Conservation (phyloP, 2,113 vertebrate species). For the Ceyx margarethae region DNA sequence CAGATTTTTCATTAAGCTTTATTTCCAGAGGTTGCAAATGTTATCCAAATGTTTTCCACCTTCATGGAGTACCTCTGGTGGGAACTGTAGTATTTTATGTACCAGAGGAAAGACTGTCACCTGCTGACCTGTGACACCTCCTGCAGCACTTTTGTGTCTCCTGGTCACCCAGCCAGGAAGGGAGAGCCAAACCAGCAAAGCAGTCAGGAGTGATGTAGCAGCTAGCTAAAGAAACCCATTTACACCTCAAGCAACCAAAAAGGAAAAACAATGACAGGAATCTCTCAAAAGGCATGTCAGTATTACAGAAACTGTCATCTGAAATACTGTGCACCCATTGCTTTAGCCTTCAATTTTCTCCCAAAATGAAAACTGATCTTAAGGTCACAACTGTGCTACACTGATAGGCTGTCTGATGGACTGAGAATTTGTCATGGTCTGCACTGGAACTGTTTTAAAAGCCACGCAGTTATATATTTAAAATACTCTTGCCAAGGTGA, state of each 20-base stretch:
- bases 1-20: not conserved
- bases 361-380: not conserved
- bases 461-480: not conserved
- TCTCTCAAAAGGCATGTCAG: not conserved
- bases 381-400: not conserved
- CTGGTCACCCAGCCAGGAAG: not conserved
- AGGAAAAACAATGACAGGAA: not conserved
- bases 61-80: not conserved
- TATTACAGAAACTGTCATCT: not conserved
- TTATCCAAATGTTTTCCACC: not conserved
- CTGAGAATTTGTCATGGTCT: not conserved
- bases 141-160: not conserved
- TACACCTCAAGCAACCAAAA: not conserved
- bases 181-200: not conserved
- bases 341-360: not conserved
- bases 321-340: not conserved
- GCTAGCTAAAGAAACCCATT: conserved; percentile 1
- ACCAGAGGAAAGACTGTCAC: not conserved
- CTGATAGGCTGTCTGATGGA: not conserved
- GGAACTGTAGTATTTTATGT: not conserved
- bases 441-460: not conserved
- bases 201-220: not conserved
- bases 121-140: not conserved
- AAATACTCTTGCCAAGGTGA: not conserved
- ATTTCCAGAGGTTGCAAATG: not conserved